Percentiles rank a stretch among this genome's conserved stretches.
These are phyloP conservation scores for Amazona guildingii DNA, from an alignment of 2,113 vertebrate genomes.

Conservation along the genomic window DNA sequence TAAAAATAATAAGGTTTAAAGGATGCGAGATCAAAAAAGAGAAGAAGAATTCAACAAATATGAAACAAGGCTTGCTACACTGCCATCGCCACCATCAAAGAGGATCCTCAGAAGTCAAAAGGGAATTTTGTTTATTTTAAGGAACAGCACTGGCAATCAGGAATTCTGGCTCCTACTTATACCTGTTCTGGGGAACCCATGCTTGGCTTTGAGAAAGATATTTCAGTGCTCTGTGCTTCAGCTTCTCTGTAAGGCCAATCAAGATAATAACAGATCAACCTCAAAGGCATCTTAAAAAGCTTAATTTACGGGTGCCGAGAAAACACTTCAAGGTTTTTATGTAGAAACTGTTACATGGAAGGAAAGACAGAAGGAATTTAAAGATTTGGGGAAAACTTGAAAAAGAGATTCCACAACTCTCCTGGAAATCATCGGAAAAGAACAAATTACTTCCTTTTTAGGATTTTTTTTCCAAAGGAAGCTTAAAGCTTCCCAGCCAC, in stretches of 20 bases:
- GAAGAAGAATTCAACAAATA: conserved; percentile 19
- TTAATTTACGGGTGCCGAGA: not conserved
- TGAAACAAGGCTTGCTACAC: not conserved
- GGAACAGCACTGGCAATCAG: not conserved
- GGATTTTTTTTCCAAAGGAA: not conserved
- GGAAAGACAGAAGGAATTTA: not conserved
- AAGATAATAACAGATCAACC: not conserved
- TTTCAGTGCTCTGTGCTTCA: not conserved
- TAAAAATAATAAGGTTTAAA: conserved; percentile 5
- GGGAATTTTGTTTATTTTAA: conserved; percentile 18
- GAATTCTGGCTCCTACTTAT: not conserved
- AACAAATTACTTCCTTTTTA: not conserved
- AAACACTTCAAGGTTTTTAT: not conserved
- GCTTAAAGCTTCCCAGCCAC: not conserved
- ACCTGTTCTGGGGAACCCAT: not conserved
- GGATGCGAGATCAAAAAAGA: conserved; percentile 5
- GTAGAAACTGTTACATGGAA: not conserved
- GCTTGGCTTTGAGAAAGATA: conserved; percentile 8
- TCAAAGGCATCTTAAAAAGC: not conserved
- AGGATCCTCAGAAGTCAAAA: conserved; percentile 43
- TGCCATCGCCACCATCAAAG: not conserved
- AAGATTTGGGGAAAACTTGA: not conserved
- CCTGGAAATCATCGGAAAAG: not conserved
- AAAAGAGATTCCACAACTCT: not conserved
- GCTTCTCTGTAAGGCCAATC: not conserved